Base-by-base conservation (phyloP, 2,888 invertebrate genomes). In the Andrena haemorrhoa region DNA sequence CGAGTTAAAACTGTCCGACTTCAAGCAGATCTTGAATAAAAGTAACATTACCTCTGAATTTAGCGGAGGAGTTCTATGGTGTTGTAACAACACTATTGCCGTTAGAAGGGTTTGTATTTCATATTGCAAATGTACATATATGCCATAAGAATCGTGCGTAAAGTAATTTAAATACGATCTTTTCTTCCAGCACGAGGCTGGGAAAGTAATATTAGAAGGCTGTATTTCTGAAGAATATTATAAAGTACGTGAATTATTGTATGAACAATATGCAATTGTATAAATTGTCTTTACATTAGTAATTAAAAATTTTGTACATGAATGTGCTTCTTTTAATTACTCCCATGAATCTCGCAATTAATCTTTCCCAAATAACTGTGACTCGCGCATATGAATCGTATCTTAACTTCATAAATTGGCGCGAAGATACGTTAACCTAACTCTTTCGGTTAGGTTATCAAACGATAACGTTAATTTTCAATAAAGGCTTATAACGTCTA, bases 251-350 rank as follows among this genome's bases (percentile, higher is more conserved):
- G 98, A 98, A 89, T 94, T 99, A 51, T 94, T 99, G 41, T 99
- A 99, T 93, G 97, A 98, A 85, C 99, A 99, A 93, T 99, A 99
- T 94, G 99, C 99, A 76, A 98, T 99, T 92, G 96, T 99, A 72
- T 99, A 95, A 94, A 87, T 70, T 97, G 97, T 90, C 97, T 76
- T 69, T 70, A n/a, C 73, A 66, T 2, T 75, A 64, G 75, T 65
- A 76, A 84, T 68, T 68, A 66, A 58, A 61, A 76, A 29, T 84
- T 84, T 84, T 76, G 12, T 76, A 82, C 23, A 31, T 56, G 61
- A 64, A 58, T 6, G 6, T 26, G 58, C 16, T 33, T 69, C 16
- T 56, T 31, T 10, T 56, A 23, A 56, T 51, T 20, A 49, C n/a
- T 20, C n/a, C 16, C 35, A 31, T 31, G 12, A 49, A 31, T 56